Evolutionary conservation across 1,140 invertebrate species (phyloP).

Genomic region (Laupala kohalensis): DNA sequence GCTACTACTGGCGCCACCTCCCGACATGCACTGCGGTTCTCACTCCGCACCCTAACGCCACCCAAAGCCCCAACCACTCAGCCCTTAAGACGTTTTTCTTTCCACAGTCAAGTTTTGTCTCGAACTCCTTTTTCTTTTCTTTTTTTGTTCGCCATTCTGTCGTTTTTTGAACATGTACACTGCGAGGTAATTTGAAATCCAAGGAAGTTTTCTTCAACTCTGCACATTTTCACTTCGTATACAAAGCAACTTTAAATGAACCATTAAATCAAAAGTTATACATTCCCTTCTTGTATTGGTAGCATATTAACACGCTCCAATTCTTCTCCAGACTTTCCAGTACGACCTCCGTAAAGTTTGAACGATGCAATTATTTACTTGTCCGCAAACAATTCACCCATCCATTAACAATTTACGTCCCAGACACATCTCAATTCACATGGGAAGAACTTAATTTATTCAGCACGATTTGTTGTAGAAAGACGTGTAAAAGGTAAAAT

Average conservation of each 20-base stretch:
- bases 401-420: too few species aligned
- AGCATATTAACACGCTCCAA: background rate
- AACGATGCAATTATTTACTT: too few species aligned
- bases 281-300: background rate
- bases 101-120: background rate
- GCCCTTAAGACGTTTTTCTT: background rate
- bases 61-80: background rate
- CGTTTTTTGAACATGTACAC: background rate
- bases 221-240: background rate
- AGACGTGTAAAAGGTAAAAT: background rate
- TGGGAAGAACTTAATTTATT: too few species aligned
- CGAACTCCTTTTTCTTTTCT: too few species aligned
- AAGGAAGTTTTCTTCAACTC: background rate
- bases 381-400: too few species aligned
- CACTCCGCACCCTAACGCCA: background rate
- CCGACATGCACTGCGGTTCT: background rate
- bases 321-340: too few species aligned
- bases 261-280: background rate
- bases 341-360: too few species aligned
- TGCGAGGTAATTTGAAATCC: background rate
- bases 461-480: background rate
- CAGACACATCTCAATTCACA: too few species aligned
- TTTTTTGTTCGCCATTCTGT: background rate
- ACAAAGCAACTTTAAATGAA: background rate
- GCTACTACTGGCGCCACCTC: background rate